Conservation (phyloP, 2,888 invertebrate species). For the Drosophila neoperkinsi region DNA sequence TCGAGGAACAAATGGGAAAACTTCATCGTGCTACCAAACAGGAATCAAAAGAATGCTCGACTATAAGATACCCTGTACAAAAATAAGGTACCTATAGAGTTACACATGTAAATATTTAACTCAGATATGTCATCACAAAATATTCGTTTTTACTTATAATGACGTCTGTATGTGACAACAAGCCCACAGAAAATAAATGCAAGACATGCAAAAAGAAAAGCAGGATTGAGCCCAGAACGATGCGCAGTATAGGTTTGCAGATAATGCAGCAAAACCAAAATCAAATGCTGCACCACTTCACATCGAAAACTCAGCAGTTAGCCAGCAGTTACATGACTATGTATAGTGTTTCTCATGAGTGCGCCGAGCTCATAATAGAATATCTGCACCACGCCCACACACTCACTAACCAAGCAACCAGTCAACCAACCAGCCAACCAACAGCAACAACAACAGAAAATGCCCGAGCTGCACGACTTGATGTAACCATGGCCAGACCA, state of each 20-base stretch:
- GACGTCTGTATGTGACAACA: neutral
- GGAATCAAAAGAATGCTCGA: neutral
- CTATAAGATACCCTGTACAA: neutral
- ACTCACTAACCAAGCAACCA: constrained; percentile 21
- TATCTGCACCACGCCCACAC: constrained; percentile 47
- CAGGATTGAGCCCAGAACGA: neutral
- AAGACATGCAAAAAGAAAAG: neutral
- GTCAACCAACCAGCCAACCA: constrained; percentile 6
- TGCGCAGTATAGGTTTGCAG: neutral
- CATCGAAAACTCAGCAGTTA: constrained; percentile 21
- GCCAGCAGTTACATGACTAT: constrained; percentile 57
- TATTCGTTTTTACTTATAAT: neutral
- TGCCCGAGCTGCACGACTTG: constrained; percentile 24
- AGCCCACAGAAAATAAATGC: neutral
- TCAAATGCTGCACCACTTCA: constrained; percentile 1
- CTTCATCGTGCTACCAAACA: neutral
- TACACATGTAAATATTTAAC: neutral
- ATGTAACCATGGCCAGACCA: constrained; percentile 29
- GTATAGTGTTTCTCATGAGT: constrained; percentile 54
- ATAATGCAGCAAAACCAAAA: constrained; percentile 1
- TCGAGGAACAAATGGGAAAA: constrained; percentile 21
- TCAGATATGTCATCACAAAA: neutral
- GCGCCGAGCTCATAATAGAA: constrained; percentile 17
- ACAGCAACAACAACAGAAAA: constrained; percentile 4
- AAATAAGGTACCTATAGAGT: neutral